Percentiles rank a stretch among this genome's conserved stretches.
Evolutionary conservation across 2,888 invertebrate genomes (phyloP).

Genomic region (Drosophila longiperda): DNA sequence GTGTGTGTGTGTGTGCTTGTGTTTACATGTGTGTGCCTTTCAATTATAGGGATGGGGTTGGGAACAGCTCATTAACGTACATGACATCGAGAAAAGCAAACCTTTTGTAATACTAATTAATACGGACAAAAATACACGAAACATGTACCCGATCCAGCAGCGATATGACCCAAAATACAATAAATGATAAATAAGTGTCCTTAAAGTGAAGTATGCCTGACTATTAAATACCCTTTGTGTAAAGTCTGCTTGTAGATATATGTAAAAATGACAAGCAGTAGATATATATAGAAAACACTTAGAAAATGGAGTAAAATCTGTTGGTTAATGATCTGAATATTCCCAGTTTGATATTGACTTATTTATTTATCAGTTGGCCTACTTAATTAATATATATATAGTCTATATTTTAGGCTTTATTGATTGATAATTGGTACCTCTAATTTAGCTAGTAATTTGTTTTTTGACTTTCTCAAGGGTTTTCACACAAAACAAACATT

Average conservation of each 20-base stretch:
- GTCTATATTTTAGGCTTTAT: too few species aligned
- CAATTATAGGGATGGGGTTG: not conserved
- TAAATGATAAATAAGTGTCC: constrained; percentile 28
- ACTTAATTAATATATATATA: not conserved
- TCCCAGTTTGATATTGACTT: not conserved
- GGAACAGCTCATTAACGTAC: constrained; percentile 64
- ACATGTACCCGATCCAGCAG: constrained; percentile 41
- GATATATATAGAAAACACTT: too few species aligned
- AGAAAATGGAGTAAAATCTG: too few species aligned
- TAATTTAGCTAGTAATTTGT: not conserved
- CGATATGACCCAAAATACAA: constrained; percentile 61
- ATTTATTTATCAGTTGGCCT: not conserved
- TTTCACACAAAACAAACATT: not conserved
- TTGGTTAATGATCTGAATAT: not conserved
- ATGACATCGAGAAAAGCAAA: constrained; percentile 57
- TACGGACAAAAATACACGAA: constrained; percentile 61
- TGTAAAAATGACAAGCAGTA: not conserved
- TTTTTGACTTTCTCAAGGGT: fast-evolving
- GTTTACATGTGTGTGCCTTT: not conserved
- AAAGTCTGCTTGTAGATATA: not conserved
- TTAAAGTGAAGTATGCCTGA: not conserved
- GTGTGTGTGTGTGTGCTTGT: not conserved
- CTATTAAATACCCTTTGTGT: not conserved
- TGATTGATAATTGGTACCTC: not conserved
- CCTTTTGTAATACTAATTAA: constrained; percentile 78